Evolutionary conservation across 2,888 invertebrate species (phyloP), one percentile per base, ranked within the genome.

Genomic region (Patella ulyssiponensis): DNA sequence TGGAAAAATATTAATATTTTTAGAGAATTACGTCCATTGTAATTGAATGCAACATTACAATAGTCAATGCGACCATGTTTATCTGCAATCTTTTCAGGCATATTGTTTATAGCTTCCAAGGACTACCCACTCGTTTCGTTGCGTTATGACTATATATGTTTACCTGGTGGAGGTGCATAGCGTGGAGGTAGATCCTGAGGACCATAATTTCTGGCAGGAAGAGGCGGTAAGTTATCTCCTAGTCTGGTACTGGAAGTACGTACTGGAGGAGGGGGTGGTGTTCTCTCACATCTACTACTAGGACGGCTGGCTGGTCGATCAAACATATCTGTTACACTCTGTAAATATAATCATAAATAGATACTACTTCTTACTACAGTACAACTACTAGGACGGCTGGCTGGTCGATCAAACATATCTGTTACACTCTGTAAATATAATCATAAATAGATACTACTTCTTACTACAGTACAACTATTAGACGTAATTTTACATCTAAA

Each of bases 221-320:
- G 78, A 15, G 88, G 88, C 27, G 89, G 88, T 73, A 86, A 82
- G 73, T 81, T 81, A 64, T 79, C 73, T 75, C 83, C 80, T 82
- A 82, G 75, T 80, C 80, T 14, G 73, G 86, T 86, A 80, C 86
- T 86, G 64, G 89, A 86, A 20, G 86, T 85, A 52, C 87, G 83
- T 27, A 86, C 80, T 53, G 88, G 89, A n/a, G 88, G 88, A 73
- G 88, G 88, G 75, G 88, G 89, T 14, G 89, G 88, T 51, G 88
- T 88, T 76, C 86, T 87, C 77, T 84, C 86, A 52, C 84, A 81
- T 56, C 87, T 83, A 79, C 87, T 86, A 71, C 87, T 83, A 20
- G 87, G 86, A 70, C 87, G 83, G 82, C 87, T 87, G 27, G 85
- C 78, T 20, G 87, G 85, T 72, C 82, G 79, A 76, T 88, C 88